These are phyloP conservation scores for Sinhomidia bicolor DNA, from an alignment of 2,888 invertebrate species.

Conservation along the genomic window DNA sequence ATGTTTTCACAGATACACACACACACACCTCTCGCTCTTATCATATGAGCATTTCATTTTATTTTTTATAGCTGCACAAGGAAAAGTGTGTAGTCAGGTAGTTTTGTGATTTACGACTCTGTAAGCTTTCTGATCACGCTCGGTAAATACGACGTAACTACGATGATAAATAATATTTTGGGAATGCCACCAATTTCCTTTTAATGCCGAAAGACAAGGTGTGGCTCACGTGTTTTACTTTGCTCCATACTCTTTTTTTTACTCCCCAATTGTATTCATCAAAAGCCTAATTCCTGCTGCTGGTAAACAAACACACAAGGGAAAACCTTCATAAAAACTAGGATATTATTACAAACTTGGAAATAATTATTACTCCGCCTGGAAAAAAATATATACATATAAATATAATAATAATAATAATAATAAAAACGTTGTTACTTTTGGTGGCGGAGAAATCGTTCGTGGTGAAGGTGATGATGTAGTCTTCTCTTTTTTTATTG, in stretches of 20 bases:
- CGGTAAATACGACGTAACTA: conserved; percentile 71
- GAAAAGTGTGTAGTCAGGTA: conserved; percentile 65
- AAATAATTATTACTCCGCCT: neutral
- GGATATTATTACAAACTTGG: neutral
- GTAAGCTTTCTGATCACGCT: conserved; percentile 74
- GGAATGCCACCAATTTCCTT: conserved; percentile 72
- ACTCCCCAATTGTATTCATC: conserved; percentile 23
- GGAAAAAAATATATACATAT: too few relatives aligned
- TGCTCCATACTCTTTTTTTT: neutral
- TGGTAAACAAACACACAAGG: too few relatives aligned
- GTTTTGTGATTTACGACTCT: conserved; percentile 70
- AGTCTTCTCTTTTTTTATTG: neutral
- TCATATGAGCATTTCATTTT: too few relatives aligned
- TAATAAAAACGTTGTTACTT: too few relatives aligned
- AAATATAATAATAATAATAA: too few relatives aligned
- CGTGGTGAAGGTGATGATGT: neutral
- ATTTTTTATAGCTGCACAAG: too few relatives aligned
- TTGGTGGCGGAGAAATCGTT: too few relatives aligned
- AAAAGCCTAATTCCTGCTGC: conserved; percentile 23
- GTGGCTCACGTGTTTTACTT: conserved; percentile 65
- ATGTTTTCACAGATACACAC: too few relatives aligned
- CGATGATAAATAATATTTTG: conserved; percentile 75
- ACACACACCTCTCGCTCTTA: too few relatives aligned
- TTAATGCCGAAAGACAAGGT: conserved; percentile 73
- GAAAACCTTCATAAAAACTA: neutral